Evolutionary conservation across 1,140 invertebrate species (phyloP).

Genomic region (Teleopsis dalmanni): DNA sequence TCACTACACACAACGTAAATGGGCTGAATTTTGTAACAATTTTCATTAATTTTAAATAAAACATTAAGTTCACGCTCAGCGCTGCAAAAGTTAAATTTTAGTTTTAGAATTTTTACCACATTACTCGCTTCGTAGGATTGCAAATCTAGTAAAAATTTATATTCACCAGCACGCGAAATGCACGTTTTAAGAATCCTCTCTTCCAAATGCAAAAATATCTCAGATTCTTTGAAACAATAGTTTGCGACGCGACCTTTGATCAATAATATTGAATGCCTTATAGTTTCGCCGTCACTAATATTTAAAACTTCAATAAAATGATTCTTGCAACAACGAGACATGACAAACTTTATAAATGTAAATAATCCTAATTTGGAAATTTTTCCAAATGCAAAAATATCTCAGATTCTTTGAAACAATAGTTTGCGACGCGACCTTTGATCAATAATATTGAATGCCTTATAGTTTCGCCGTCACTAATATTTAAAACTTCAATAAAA

Average conservation of each 20-base stretch:
- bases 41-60: conserved; percentile 9
- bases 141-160: conserved; percentile 33
- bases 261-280: conserved; percentile 28
- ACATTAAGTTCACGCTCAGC: background rate
- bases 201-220: background rate
- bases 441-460: conserved; percentile 28
- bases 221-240: background rate
- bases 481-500: conserved; percentile 26
- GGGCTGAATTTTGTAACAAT: conserved; percentile 50
- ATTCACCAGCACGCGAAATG: conserved; percentile 23
- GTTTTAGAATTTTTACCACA: too few relatives aligned
- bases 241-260: conserved; percentile 27
- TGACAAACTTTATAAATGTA: too few relatives aligned
- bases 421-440: conserved; percentile 23
- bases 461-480: conserved; percentile 24
- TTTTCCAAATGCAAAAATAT: background rate
- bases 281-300: conserved; percentile 22
- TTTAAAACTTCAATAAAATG: conserved; percentile 27
- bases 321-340: too few relatives aligned
- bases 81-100: conserved; percentile 6
- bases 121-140: too few relatives aligned
- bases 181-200: conserved; percentile 19
- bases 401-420: background rate
- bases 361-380: too few relatives aligned
- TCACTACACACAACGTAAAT: conserved; percentile 67